A percentile compares a stretch with the other conserved stretches of the same genome.
Conservation (phyloP, 1,140 invertebrate species). For the Hydropsyche tenuis region DNA sequence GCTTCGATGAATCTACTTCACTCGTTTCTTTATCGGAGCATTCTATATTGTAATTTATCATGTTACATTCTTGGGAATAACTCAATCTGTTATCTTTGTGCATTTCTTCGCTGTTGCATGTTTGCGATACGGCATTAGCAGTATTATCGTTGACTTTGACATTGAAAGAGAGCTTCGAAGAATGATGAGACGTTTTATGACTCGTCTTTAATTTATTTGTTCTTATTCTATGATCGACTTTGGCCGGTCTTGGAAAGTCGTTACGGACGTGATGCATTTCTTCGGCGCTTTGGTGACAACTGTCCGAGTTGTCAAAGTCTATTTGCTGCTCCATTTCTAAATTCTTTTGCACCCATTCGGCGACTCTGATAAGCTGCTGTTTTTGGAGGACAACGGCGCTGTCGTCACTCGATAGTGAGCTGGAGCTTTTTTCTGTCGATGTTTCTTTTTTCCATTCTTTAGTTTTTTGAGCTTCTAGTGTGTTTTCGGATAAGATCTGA, state of each 20-base stretch:
- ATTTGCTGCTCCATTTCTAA: constrained; percentile 61
- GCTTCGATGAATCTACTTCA: background rate
- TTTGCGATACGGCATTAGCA: background rate
- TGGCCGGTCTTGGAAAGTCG: constrained; percentile 47
- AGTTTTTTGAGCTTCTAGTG: constrained; percentile 20
- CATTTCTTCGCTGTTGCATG: background rate
- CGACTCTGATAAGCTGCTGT: constrained; percentile 70
- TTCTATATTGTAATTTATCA: constrained; percentile 6
- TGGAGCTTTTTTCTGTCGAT: constrained; percentile 61
- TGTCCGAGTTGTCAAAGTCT: constrained; percentile 57
- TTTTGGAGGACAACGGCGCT: constrained; percentile 63
- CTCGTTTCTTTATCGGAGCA: background rate
- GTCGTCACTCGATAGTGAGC: constrained; percentile 61
- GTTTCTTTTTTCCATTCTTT: constrained; percentile 56
- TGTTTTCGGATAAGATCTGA: constrained; percentile 40
- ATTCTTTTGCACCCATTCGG: constrained; percentile 72
- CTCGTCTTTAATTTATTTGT: constrained; percentile 36
- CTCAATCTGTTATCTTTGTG: constrained; percentile 1
- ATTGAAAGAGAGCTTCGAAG: constrained; percentile 16
- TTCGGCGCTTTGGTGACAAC: constrained; percentile 41
- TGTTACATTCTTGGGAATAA: background rate
- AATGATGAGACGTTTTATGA: constrained; percentile 39
- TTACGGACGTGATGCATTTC: constrained; percentile 47
- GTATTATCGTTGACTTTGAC: background rate
- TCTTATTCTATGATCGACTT: constrained; percentile 42